These are phyloP conservation scores for Cladorhizidae sp. DNA, from an alignment of 37 sponge, comb jelly and placozoan species.

Conservation along the genomic window DNA sequence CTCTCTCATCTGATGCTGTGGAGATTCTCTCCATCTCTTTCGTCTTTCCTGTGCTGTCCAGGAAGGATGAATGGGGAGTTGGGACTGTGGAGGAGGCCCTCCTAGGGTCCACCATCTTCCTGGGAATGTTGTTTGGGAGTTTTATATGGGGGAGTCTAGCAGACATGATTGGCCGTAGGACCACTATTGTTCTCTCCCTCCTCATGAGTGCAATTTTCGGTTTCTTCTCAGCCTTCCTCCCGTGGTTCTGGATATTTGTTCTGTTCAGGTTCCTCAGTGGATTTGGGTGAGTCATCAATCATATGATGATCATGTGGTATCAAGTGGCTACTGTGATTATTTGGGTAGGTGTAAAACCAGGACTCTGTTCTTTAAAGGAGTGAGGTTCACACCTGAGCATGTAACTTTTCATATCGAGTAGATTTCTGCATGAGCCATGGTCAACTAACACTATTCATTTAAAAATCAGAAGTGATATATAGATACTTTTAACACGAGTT, in stretches of 20 bases:
- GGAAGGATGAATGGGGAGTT: conserved; percentile 21
- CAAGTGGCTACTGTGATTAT: no score
- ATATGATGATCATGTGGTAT: no score
- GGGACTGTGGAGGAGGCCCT: conserved; percentile 29
- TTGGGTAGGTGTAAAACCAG: no score
- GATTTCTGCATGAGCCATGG: no score
- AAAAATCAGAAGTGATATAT: no score
- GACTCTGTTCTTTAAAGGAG: no score
- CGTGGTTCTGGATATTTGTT: conserved; percentile 46
- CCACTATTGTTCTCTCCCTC: conserved; percentile 48
- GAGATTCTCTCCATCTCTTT: conserved; percentile 68
- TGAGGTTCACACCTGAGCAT: no score
- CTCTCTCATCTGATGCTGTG: conserved; percentile 68
- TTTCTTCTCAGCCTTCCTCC: conserved; percentile 51
- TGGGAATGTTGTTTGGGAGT: conserved; percentile 78
- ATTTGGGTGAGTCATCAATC: conserved; percentile 59
- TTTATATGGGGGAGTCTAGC: conserved; percentile 70
- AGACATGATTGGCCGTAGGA: conserved; percentile 60
- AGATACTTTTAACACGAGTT: no score
- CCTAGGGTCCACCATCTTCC: conserved; percentile 59
- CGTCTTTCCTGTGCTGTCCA: conserved; percentile 25
- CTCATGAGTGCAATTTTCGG: conserved; percentile 56
- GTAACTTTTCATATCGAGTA: no score
- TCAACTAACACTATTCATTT: no score
- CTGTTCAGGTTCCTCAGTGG: conserved; percentile 70